Percentiles rank a stretch among this genome's conserved stretches.
Conservation (phyloP, 2,888 invertebrate genomes). For the Tricholauxania praeusta region DNA sequence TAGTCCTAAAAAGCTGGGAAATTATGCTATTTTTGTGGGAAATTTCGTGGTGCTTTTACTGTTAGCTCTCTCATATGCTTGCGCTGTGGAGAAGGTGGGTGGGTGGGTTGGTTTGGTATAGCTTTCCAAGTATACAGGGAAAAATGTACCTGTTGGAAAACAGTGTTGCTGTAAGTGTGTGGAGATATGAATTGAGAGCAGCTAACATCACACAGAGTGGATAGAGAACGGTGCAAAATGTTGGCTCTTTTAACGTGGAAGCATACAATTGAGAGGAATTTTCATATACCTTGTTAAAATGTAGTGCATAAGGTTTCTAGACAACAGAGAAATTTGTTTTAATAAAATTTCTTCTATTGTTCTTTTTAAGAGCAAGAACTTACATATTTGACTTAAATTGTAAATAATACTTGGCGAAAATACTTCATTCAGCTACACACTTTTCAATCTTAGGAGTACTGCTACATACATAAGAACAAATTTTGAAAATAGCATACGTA, state of each 20-base stretch:
- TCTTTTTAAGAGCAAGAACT: too few relatives aligned
- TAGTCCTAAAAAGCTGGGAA: conserved; percentile 31
- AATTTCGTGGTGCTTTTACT: not conserved
- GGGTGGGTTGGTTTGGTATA: not conserved
- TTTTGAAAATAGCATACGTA: too few relatives aligned
- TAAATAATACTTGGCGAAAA: too few relatives aligned
- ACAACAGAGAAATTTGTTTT: too few relatives aligned
- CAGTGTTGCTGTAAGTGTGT: conserved; percentile 3
- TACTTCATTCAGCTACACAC: too few relatives aligned
- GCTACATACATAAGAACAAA: too few relatives aligned
- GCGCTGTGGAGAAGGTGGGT: not conserved
- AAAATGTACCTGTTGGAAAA: conserved; percentile 34
- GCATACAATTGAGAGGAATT: not conserved
- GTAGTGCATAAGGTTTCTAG: too few relatives aligned
- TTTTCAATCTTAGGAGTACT: too few relatives aligned
- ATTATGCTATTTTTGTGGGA: conserved; percentile 28
- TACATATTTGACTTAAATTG: too few relatives aligned
- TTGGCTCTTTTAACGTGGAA: not conserved
- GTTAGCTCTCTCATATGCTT: not conserved
- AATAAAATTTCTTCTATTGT: too few relatives aligned
- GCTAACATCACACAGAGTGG: too few relatives aligned
- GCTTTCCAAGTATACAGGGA: conserved; percentile 6
- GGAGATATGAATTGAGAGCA: not conserved
- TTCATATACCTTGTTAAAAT: not conserved
- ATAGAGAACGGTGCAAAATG: too few relatives aligned